Base-by-base conservation (phyloP, 2,888 invertebrate genomes). In the Andrena haemorrhoa region DNA sequence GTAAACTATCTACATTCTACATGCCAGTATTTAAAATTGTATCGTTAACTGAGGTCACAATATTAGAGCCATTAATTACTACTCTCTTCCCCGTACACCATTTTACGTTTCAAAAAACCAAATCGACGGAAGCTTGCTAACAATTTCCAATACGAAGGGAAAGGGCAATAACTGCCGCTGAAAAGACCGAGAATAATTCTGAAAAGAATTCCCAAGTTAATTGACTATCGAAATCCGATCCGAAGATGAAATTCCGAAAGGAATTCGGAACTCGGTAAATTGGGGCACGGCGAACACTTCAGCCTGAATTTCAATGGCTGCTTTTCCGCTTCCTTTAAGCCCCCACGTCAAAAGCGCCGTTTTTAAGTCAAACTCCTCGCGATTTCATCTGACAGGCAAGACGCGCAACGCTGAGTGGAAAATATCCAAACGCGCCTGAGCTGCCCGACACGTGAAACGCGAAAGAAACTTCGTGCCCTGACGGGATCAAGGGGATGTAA, bases 401-500 rank as follows among this genome's bases (percentile, higher is more conserved):
- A 1, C 7, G 7, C n/a, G 12, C 16, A 20, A 26, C 41, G 26
- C 7, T 8, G 20, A 8, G 10, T 10, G 29, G 29, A 16, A 56
- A 72, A 47, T n/a, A 31, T 70, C 2, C 53, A 12, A 2, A 16
- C 41, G 16, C 16, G 16, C 41, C 41, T 16, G 41, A 16, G 41
- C 4, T 5, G 29, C 10, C 23, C 33, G 33, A 58, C 71, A 35
- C 20, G 12, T 16, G 49, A 23, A 51, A 20, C 53, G 12, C n/a
- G 51, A 70, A 79, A 51, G 69, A 69, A 60, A 56, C 49, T 69
- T 60, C 10, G 10, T 61, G 16, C 35, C 41, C 26, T 20, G 47
- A 56, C 65, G 35, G 60, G 20, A 76, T 76, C 56, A 49, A 70
- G 51, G 66, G 61, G 61, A 58, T 69, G 68, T 49, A 70, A 70